Evolutionary conservation across 2,888 invertebrate species (phyloP).

Genomic region (Hydrotaea cyrtoneurina): DNA sequence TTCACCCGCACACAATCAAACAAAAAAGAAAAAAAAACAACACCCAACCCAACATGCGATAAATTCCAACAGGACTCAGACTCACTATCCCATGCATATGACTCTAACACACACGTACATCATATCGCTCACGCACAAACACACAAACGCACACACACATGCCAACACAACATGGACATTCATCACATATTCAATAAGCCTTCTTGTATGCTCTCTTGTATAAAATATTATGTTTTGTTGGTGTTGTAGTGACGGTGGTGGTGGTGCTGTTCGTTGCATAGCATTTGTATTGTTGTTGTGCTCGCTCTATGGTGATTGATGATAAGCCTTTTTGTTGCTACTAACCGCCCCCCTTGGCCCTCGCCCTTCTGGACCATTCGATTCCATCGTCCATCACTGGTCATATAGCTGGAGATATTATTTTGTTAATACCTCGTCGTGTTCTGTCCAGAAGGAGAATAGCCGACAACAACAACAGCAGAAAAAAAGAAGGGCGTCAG

Average conservation of each 20-base stretch:
- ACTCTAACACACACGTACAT: not conserved
- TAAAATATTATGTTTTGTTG: constrained; percentile 48
- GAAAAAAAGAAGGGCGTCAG: not conserved
- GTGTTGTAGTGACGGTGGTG: constrained; percentile 33
- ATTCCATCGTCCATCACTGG: constrained; percentile 13
- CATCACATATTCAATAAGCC: constrained; percentile 65
- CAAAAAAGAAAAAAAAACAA: not conserved
- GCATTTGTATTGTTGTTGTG: constrained; percentile 1
- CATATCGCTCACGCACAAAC: not conserved
- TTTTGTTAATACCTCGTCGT: constrained; percentile 55
- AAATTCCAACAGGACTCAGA: constrained; percentile 18
- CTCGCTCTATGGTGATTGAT: constrained; percentile 58
- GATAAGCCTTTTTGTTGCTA: constrained; percentile 59
- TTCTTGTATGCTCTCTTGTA: constrained; percentile 46
- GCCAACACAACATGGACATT: constrained; percentile 28
- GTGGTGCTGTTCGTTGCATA: not conserved
- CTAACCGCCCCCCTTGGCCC: not conserved
- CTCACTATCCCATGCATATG: not conserved
- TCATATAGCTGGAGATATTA: constrained; percentile 49
- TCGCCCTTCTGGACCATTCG: not conserved
- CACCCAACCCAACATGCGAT: constrained; percentile 9
- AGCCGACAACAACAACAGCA: too few species aligned
- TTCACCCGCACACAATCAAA: constrained; percentile 10
- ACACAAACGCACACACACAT: not conserved
- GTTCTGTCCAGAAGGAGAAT: not conserved